Conservation (phyloP, 1,140 invertebrate genomes). For the Apis laboriosa region DNA sequence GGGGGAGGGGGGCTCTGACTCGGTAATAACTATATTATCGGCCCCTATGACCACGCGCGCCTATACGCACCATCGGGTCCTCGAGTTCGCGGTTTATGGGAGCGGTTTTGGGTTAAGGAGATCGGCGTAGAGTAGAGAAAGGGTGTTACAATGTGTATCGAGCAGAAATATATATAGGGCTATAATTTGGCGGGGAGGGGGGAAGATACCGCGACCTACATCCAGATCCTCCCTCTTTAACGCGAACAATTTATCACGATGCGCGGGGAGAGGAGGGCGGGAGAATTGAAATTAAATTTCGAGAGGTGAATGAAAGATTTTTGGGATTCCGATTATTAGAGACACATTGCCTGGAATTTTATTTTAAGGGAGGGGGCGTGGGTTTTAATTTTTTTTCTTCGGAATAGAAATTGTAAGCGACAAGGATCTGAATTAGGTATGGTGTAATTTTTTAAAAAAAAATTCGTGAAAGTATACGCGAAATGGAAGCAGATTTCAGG, state of each 20-base stretch:
- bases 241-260: slow-evolving; percentile 13
- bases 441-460: too few relatives aligned
- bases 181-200: neutral
- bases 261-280: too few relatives aligned
- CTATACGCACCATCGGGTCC: slow-evolving; percentile 19
- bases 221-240: slow-evolving; percentile 1
- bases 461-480: too few relatives aligned
- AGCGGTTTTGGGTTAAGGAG: neutral
- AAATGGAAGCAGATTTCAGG: too few relatives aligned
- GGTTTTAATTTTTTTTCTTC: too few relatives aligned
- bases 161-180: slow-evolving; percentile 13
- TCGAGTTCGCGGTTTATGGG: slow-evolving; percentile 4
- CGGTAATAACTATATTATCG: slow-evolving; percentile 79
- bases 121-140: neutral
- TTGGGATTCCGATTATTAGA: too few relatives aligned
- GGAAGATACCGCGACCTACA: slow-evolving; percentile 18
- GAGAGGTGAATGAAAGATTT: too few relatives aligned
- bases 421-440: too few relatives aligned
- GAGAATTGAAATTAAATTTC: neutral
- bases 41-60: slow-evolving; percentile 69
- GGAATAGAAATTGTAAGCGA: too few relatives aligned
- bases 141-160: slow-evolving; percentile 49
- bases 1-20: slow-evolving; percentile 67
- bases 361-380: too few relatives aligned
- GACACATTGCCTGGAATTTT: too few relatives aligned